A percentile compares a stretch with the other conserved stretches of the same genome.
Conservation (phyloP, 2,797 vertebrate genomes). For the Chelon labrosus region DNA sequence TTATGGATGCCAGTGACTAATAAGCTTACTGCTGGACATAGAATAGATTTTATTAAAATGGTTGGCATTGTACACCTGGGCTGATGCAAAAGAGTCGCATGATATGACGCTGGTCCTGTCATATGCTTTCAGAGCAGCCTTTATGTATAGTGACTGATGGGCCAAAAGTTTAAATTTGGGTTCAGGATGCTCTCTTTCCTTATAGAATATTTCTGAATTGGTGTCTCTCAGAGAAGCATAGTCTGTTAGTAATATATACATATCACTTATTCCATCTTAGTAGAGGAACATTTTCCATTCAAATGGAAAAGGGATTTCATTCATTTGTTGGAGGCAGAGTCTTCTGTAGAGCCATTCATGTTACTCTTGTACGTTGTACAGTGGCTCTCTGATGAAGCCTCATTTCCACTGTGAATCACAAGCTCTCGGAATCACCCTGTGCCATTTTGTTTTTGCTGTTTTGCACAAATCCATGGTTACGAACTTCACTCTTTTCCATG, state of each 20-base stretch:
- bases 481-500: conserved; percentile 37
- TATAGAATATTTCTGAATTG: conserved; percentile 17
- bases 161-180: conserved; percentile 32
- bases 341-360: conserved; percentile 58
- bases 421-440: conserved; percentile 71
- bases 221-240: conserved; percentile 17
- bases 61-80: conserved; percentile 53
- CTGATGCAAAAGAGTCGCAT: conserved; percentile 62
- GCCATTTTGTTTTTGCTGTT: conserved; percentile 60
- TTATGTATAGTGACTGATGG: conserved; percentile 14
- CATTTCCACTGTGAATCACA: conserved; percentile 80
- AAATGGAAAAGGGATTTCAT: conserved; percentile 54
- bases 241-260: conserved; percentile 43
- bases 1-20: conserved; percentile 60
- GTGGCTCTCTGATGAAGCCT: conserved; percentile 60
- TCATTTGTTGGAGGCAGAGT: conserved; percentile 38
- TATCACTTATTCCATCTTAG: conserved; percentile 47
- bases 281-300: conserved; percentile 36
- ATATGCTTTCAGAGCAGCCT: conserved; percentile 22
- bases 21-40: conserved; percentile 71
- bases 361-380: conserved; percentile 44
- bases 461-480: conserved; percentile 78
- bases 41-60: conserved; percentile 46
- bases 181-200: conserved; percentile 24
- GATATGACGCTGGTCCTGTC: conserved; percentile 45